Conservation (phyloP, 64 coral and sea anemone species). For the Pocillopora damicornis region DNA sequence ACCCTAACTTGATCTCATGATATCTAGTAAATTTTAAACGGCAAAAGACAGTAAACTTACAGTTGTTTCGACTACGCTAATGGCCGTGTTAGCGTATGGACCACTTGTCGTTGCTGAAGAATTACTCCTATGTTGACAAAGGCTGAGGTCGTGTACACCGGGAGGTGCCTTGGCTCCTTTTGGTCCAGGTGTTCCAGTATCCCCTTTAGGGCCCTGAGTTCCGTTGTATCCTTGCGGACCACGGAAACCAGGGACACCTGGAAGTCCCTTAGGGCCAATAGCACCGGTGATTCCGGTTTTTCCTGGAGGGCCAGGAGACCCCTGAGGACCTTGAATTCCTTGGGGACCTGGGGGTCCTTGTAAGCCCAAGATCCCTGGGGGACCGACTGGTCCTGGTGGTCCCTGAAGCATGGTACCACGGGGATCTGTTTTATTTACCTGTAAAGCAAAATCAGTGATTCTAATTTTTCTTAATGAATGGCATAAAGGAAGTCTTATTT, state of each 20-base stretch:
- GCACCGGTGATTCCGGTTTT: conserved; percentile 12
- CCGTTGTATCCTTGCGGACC: conserved; percentile 40
- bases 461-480: neutral
- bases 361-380: conserved; percentile 21
- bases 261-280: neutral
- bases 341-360: conserved; percentile 15
- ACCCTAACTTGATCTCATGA: too few species aligned
- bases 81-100: neutral
- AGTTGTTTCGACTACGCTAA: neutral
- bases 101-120: conserved; percentile 4
- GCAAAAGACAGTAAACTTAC: neutral
- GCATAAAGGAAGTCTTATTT: neutral
- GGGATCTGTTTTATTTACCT: neutral
- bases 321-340: conserved; percentile 15
- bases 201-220: conserved; percentile 22
- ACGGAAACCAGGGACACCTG: conserved; percentile 10
- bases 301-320: conserved; percentile 33
- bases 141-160: neutral
- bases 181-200: conserved; percentile 32
- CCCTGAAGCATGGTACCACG: neutral
- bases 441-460: neutral
- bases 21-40: too few species aligned
- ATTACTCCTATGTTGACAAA: neutral
- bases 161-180: conserved; percentile 12
- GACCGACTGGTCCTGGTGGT: neutral